Evolutionary conservation across 2,888 invertebrate species (phyloP), one percentile per base, ranked within the genome.

Genomic region (Atethmia centrago): DNA sequence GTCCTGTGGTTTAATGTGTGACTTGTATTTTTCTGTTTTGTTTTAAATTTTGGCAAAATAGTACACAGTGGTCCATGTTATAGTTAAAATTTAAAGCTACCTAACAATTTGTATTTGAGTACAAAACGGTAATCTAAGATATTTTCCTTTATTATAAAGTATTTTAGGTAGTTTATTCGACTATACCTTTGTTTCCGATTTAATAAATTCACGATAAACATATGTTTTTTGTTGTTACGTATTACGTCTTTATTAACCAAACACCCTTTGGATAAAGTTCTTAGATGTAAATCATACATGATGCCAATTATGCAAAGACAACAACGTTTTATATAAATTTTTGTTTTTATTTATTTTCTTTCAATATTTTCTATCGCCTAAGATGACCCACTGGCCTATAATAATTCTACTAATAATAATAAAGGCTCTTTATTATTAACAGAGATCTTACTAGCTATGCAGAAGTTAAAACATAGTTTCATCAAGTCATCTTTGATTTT

Each of bases 11-110:
- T 31, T 31, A 4, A 42, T 72, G 74, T 86, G 75, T 88, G 87
- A 88, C 85, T 87, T 87, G 88, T 85, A 71, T 74, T 83, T 85
- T 87, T 81, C 79, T 84, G 82, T 83, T 79, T 88, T 82, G 83
- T 80, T 86, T 86, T 67, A 73, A 70, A 86, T 63, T 78, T 74
- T 76, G 66, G 47, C 66, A 65, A 58, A 71, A 67, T 80, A 71
- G n/a, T 77, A 58, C 31, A 51, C 45, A 64, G 70, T 71, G 70
- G 21, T 69, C 31, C 58, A 47, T 2, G 42, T 16, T 47, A 65
- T n/a, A 67, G 67, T 42, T 49, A 68, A 71, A 78, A 58, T 70
- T 74, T 36, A 49, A 51, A 63, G n/a, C 56, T 45, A n/a, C 25
- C 0, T 51, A 66, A 16, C 14, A 31, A 65, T 45, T 45, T 53